These are phyloP conservation scores for Leistus spinibarbis DNA, from an alignment of 2,888 invertebrate species.

Conservation along the genomic window DNA sequence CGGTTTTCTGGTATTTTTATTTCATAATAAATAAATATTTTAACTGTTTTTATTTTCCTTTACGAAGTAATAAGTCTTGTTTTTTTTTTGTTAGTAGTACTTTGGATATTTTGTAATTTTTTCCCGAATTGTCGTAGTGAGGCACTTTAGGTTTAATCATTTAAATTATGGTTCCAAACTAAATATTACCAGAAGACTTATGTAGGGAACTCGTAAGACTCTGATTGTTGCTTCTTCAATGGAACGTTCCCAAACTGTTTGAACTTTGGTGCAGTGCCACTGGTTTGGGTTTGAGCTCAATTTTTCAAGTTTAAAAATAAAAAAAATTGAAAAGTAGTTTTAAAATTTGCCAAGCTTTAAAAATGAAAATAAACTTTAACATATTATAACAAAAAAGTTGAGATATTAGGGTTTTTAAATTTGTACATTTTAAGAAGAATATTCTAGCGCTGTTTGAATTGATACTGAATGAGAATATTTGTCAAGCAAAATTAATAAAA, in stretches of 20 bases:
- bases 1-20: too few species aligned
- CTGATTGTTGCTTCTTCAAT: slow-evolving; percentile 32
- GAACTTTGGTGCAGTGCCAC: slow-evolving; percentile 29
- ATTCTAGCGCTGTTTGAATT: slow-evolving; percentile 33
- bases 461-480: slow-evolving; percentile 25
- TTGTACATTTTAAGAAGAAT: slow-evolving; percentile 35
- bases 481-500: not conserved
- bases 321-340: slow-evolving; percentile 28
- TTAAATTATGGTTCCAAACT: not conserved
- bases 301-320: slow-evolving; percentile 48
- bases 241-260: slow-evolving; percentile 27
- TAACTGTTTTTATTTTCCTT: too few species aligned
- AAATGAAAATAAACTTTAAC: slow-evolving; percentile 6
- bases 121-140: too few species aligned
- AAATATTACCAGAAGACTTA: not conserved
- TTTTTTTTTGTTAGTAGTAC: too few species aligned
- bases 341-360: slow-evolving; percentile 39
- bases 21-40: too few species aligned
- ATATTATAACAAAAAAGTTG: slow-evolving; percentile 31
- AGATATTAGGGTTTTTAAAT: slow-evolving; percentile 37
- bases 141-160: too few species aligned
- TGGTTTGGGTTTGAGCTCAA: slow-evolving; percentile 58
- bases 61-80: too few species aligned
- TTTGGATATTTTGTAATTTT: too few species aligned
- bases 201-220: not conserved